phyloP scores from a whole-genome alignment of 2,113 vertebrate species.

The Columba janthina region DNA sequence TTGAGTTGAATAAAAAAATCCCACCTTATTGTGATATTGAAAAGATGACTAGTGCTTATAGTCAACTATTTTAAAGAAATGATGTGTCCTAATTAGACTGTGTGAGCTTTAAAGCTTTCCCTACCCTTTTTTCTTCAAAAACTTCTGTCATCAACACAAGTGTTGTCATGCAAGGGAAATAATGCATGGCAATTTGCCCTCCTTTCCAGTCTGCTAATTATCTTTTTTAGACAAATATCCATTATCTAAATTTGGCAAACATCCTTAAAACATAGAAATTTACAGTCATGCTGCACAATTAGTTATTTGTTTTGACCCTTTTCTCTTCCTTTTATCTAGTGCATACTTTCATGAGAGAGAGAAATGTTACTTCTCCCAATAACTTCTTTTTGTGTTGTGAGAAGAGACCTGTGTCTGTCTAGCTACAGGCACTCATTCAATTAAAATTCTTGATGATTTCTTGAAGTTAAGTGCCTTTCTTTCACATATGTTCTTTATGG shows the following conservation, averaged over 20 bases:
- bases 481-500: background rate
- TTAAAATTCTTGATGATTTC: background rate
- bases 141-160: background rate
- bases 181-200: background rate
- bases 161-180: background rate
- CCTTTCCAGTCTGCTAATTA: constrained; percentile 8
- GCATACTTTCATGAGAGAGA: background rate
- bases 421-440: background rate
- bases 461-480: background rate
- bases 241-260: constrained; percentile 4
- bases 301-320: background rate
- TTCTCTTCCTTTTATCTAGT: background rate
- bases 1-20: background rate
- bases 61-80: background rate
- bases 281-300: background rate
- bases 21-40: background rate
- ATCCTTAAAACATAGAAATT: background rate
- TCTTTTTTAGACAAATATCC: background rate
- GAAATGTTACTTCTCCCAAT: background rate
- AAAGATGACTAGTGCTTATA: background rate
- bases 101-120: background rate
- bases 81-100: background rate
- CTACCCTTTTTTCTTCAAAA: background rate
- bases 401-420: background rate
- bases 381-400: background rate